Evolutionary conservation across 2,888 invertebrate genomes (phyloP), one percentile per base, ranked within the genome.

Genomic region (Eretmocerus hayati): DNA sequence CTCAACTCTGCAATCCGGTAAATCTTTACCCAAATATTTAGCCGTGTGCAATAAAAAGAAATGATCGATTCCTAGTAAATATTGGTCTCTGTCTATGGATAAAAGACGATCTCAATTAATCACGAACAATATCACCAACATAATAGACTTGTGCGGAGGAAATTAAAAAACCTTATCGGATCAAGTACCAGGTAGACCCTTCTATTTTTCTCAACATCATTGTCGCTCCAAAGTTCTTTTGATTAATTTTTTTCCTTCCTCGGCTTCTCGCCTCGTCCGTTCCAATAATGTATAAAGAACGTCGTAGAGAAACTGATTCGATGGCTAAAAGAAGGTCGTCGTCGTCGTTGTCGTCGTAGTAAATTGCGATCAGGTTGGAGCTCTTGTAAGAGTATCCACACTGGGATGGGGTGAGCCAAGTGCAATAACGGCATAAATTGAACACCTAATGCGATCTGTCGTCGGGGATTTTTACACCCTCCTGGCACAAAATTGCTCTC

Each of bases 351-450:
- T n/a, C n/a, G n/a, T n/a, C n/a, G 13, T 31, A 20, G 20, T 21
- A 30, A 32, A 42, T 42, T 42, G 30, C 41, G 16, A 15, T 26
- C 26, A n/a, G 26, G 8, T 9, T 21, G 13, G 23, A 39, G 23
- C 39, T 11, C 5, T 22, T n/a, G 41, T 4, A 18, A 1, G 13
- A 13, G 9, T 35, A 3, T 35, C 35, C 5, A 5, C 18, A 19
- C 11, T n/a, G 9, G 30, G 18, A 42, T 19, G n/a, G 21, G 13
- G 22, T 22, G 21, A n/a, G 26, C 26, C n/a, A n/a, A 11, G 18
- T 4, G 41, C 46, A 36, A 47, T 41, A 41, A 42, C 22, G 37
- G 41, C 49, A 44, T 44, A 49, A 49, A 49, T 49, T 44, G 36
- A 49, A 36, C 49, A 22, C 30, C 40, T 44, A 49, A 44, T 22